phyloP scores from a whole-genome alignment of 2,113 vertebrate genomes.

The Scalopus aquaticus region DNA sequence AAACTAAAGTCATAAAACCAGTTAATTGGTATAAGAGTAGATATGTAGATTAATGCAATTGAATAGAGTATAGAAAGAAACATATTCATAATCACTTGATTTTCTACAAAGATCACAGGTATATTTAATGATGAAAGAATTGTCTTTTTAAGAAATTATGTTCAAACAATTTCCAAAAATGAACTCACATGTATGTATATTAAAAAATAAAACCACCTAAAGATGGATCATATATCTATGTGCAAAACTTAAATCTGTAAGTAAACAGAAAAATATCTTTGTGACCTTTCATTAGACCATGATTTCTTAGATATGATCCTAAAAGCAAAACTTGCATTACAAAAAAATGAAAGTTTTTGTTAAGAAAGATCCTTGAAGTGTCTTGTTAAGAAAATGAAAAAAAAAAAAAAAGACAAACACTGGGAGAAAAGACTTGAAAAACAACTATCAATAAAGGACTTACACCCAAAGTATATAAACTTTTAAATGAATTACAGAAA shows the following conservation, averaged over 20 bases:
- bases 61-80: not conserved
- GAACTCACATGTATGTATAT: not conserved
- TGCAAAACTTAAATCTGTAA: constrained; percentile 16
- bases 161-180: not conserved
- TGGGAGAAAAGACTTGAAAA: not conserved
- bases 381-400: not conserved
- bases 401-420: not conserved
- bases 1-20: not conserved
- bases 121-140: constrained; percentile 24
- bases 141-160: not conserved
- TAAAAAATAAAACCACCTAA: not conserved
- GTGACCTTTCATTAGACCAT: not conserved
- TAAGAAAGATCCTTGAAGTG: not conserved
- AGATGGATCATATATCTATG: not conserved
- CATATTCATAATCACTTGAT: not conserved
- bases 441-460: not conserved
- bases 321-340: not conserved
- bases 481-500: not conserved
- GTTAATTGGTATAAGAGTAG: not conserved
- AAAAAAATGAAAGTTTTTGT: too few relatives aligned
- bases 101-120: not conserved
- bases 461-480: not conserved
- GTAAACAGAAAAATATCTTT: not conserved
- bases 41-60: not conserved
- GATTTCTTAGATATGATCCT: not conserved